Evolutionary conservation across 2,797 vertebrate species (phyloP).

Genomic region (Hylomyscus alleni): DNA sequence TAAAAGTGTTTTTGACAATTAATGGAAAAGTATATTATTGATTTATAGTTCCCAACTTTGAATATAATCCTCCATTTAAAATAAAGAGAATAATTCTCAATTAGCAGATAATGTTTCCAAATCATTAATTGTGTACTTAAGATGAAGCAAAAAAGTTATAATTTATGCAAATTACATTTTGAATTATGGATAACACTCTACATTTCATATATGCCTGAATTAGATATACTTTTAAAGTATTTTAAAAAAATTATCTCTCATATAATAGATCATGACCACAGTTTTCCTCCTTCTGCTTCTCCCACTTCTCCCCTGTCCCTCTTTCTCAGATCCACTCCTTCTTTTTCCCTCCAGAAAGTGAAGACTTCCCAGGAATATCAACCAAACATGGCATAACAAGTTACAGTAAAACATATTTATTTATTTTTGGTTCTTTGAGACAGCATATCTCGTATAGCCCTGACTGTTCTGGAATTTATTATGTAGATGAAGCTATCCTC

Average conservation of each 20-base stretch:
- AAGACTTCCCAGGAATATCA: neutral
- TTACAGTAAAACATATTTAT: neutral
- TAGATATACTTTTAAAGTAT: neutral
- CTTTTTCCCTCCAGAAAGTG: neutral
- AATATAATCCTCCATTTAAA: neutral
- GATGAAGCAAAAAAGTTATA: neutral
- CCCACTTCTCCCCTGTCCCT: rapidly evolving
- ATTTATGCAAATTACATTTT: slow-evolving; percentile 7
- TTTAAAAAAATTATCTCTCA: neutral
- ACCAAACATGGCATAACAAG: neutral
- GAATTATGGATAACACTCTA: slow-evolving; percentile 33
- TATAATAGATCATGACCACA: neutral
- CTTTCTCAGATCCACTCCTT: neutral
- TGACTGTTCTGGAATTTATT: neutral
- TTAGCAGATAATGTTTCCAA: neutral
- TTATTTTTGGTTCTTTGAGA: neutral
- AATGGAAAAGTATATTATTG: neutral
- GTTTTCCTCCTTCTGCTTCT: neutral
- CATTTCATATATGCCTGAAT: neutral
- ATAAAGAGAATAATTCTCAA: slow-evolving; percentile 32
- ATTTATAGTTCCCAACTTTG: neutral
- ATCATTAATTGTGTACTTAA: neutral
- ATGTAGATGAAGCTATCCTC: neutral
- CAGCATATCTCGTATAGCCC: neutral
- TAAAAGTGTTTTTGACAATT: slow-evolving; percentile 48